Conservation (phyloP, 2,797 vertebrate genomes). For the Bufotes viridis region DNA sequence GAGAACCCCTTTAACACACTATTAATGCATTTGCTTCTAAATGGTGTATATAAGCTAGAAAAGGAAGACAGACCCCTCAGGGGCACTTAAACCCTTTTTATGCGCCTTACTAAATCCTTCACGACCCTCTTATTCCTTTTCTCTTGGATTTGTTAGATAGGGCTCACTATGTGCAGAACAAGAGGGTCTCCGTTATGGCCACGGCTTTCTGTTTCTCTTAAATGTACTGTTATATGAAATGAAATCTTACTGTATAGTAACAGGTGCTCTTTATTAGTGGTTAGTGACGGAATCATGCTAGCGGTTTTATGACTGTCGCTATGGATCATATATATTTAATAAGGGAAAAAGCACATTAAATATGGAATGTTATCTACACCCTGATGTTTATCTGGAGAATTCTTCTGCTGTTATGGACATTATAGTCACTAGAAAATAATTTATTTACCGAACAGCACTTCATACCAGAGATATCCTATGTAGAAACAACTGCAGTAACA, state of each 20-base stretch:
- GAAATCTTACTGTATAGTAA: background rate
- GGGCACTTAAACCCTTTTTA: too few species aligned
- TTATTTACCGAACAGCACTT: background rate
- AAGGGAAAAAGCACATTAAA: constrained; percentile 7
- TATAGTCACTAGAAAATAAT: background rate
- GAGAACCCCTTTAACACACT: too few species aligned
- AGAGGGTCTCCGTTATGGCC: background rate
- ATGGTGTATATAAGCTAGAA: background rate
- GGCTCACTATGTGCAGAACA: background rate
- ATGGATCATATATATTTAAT: background rate
- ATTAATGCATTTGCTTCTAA: too few species aligned
- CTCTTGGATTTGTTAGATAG: background rate
- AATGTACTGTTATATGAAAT: background rate
- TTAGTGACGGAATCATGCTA: constrained; percentile 1
- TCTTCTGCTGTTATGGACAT: constrained; percentile 4
- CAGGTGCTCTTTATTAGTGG: background rate
- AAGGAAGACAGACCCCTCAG: background rate
- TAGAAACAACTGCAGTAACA: background rate
- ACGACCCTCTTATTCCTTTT: background rate
- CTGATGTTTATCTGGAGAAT: background rate
- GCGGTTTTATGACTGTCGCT: background rate
- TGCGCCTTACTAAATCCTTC: background rate
- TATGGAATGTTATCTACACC: constrained; percentile 20
- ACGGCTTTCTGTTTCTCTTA: background rate
- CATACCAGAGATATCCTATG: background rate